Percentiles rank a stretch among this genome's conserved stretches.
phyloP scores from a whole-genome alignment of 1,140 invertebrate genomes.

The Chlorops oryzae region DNA sequence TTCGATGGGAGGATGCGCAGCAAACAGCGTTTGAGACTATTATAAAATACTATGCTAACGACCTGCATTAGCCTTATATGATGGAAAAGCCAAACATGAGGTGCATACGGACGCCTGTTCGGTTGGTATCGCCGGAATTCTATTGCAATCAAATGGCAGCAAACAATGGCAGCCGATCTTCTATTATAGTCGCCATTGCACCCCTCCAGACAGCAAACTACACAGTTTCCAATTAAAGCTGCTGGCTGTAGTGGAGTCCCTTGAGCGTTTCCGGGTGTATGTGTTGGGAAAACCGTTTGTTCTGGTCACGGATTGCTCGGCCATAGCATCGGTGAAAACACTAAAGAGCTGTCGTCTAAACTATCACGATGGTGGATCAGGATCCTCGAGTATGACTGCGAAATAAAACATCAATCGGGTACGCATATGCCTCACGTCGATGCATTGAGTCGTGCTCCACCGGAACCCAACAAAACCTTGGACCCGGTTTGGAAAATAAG shows the following conservation, averaged over 20 bases:
- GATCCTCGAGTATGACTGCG: slow-evolving; percentile 13
- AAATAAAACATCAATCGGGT: slow-evolving; percentile 13
- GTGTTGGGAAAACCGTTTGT: slow-evolving; percentile 40
- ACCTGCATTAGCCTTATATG: slow-evolving; percentile 20
- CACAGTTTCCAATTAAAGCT: slow-evolving; percentile 43
- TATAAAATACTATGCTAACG: slow-evolving; percentile 10
- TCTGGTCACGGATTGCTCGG: slow-evolving; percentile 43
- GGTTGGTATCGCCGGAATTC: slow-evolving; percentile 19
- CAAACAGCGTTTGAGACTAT: slow-evolving; percentile 12
- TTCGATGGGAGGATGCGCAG: neutral
- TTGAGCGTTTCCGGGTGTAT: slow-evolving; percentile 39
- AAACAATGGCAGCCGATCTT: neutral
- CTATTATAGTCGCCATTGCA: slow-evolving; percentile 35
- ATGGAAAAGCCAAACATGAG: slow-evolving; percentile 9
- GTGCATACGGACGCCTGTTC: slow-evolving; percentile 25
- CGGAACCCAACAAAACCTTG: too few species aligned
- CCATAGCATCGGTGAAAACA: slow-evolving; percentile 38
- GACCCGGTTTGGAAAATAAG: slow-evolving; percentile 1
- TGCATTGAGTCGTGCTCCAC: slow-evolving; percentile 14
- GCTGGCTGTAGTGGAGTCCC: slow-evolving; percentile 28
- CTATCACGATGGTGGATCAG: slow-evolving; percentile 23
- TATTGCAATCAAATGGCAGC: slow-evolving; percentile 18
- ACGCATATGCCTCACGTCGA: slow-evolving; percentile 17
- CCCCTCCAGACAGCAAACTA: slow-evolving; percentile 40
- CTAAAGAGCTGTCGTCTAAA: slow-evolving; percentile 36